These are phyloP conservation scores for Ganaspis brasiliensis DNA, from an alignment of 2,888 invertebrate genomes.

Conservation along the genomic window DNA sequence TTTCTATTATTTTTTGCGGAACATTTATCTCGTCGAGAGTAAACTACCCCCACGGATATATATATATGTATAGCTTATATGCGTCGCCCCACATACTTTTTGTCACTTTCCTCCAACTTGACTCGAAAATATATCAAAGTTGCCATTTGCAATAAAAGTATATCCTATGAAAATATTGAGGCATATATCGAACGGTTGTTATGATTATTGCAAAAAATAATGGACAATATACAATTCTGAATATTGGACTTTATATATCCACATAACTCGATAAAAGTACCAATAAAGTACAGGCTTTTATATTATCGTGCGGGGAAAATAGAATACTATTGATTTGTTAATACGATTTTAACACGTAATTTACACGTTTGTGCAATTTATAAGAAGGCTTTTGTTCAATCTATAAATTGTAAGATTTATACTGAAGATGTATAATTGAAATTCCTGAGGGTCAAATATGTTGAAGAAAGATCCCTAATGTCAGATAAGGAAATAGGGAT, in stretches of 20 bases:
- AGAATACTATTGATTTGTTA: neutral
- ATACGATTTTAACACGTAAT: neutral
- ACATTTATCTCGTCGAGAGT: constrained; percentile 20
- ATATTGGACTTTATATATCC: neutral
- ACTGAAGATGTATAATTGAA: neutral
- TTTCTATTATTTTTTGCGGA: constrained; percentile 29
- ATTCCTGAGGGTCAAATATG: no score
- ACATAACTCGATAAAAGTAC: neutral
- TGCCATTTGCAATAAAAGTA: neutral
- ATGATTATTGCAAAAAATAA: constrained; percentile 18
- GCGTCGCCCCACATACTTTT: neutral
- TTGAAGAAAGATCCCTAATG: no score
- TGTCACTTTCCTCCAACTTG: neutral
- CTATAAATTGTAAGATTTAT: neutral
- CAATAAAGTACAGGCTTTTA: no score
- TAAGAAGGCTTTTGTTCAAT: no score
- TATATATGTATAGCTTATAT: neutral
- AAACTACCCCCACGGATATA: neutral
- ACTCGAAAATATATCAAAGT: neutral
- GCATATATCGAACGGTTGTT: neutral
- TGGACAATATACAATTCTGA: neutral
- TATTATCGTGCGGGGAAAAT: neutral
- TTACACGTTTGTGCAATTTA: neutral
- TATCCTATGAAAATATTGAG: neutral
- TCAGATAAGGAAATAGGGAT: no score